Evolutionary conservation across 2,888 invertebrate species (phyloP).

Genomic region (Abrostola tripartita): DNA sequence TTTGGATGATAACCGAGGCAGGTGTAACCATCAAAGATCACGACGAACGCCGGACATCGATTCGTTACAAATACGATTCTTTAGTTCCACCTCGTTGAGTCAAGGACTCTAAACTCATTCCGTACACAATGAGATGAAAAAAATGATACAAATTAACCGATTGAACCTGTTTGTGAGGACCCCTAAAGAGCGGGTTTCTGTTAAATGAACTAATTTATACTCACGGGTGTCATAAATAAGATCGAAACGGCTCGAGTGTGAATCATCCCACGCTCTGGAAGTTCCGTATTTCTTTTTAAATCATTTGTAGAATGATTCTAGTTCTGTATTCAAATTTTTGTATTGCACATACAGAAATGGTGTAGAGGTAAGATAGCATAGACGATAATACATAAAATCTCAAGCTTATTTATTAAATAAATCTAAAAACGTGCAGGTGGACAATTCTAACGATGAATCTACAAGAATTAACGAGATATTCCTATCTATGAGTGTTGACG

Average conservation of each 20-base stretch:
- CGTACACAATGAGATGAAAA: conserved; percentile 77
- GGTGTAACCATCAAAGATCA: conserved; percentile 81
- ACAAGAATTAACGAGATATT: background rate
- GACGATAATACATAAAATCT: conserved; percentile 4
- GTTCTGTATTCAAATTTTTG: conserved; percentile 27
- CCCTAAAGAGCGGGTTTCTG: conserved; percentile 84
- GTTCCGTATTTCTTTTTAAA: conserved; percentile 51
- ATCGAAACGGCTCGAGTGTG: conserved; percentile 63
- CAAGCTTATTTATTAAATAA: conserved; percentile 1
- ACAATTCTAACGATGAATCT: background rate
- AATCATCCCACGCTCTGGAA: conserved; percentile 53
- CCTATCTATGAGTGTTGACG: background rate
- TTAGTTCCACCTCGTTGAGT: conserved; percentile 88
- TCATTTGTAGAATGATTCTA: conserved; percentile 27
- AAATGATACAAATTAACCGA: conserved; percentile 84
- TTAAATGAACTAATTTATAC: conserved; percentile 87
- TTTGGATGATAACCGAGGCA: conserved; percentile 77
- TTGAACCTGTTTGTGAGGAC: conserved; percentile 84
- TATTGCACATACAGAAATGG: conserved; percentile 43
- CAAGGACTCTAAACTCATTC: conserved; percentile 86
- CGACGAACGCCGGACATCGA: conserved; percentile 81
- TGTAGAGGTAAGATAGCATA: conserved; percentile 28
- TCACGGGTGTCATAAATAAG: conserved; percentile 84
- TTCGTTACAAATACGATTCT: conserved; percentile 86
- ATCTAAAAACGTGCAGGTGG: conserved; percentile 1